Evolutionary conservation across 2,113 vertebrate species (phyloP), one percentile per base, ranked within the genome.

Genomic region (Nothoprocta pentlandii): DNA sequence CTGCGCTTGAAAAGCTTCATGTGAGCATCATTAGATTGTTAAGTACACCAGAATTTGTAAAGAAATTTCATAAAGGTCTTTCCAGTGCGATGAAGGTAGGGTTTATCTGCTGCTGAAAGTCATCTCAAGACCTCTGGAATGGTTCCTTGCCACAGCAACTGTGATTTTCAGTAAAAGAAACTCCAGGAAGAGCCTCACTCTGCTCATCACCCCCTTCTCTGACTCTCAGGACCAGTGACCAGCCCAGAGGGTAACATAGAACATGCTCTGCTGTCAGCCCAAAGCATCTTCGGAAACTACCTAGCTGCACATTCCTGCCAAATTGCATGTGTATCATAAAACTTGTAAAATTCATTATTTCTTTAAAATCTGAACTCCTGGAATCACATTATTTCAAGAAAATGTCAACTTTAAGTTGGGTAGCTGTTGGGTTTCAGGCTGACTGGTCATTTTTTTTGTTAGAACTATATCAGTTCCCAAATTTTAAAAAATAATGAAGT

Each of bases 171-270:
- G 59, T 36, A 54, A 79, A 6, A 64, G n/a, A 3, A 69, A 16
- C 32, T 63, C 17, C 32, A 51, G 42, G 36, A 84, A 61, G 83
- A 85, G 74, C 19, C 15, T 62, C 36, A 22, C 21, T 49, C 28
- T 1, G 5, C 53, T 34, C 21, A 53, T 16, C 19, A 41, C 12
- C 6, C 0, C 11, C 16, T n/a, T 13, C 9, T 74, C 46, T 83
- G 25, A 64, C 73, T 26, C 41, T 9, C 4, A 9, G 5, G 10
- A 9, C 5, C 0, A 0, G 5, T 66, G 53, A 12, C 26, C 71
- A 12, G 32, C 17, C 34, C 11, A 10, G 15, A 54, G 2, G 10
- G 58, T 2, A 87, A 53, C 7, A 78, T 69, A 81, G 77, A 88
- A 84, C 5, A 32, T 75, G 15, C 23, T 84, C 32, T 73, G 15